These are phyloP conservation scores for Sturnira hondurensis DNA, from an alignment of 2,113 vertebrate genomes.

Conservation along the genomic window DNA sequence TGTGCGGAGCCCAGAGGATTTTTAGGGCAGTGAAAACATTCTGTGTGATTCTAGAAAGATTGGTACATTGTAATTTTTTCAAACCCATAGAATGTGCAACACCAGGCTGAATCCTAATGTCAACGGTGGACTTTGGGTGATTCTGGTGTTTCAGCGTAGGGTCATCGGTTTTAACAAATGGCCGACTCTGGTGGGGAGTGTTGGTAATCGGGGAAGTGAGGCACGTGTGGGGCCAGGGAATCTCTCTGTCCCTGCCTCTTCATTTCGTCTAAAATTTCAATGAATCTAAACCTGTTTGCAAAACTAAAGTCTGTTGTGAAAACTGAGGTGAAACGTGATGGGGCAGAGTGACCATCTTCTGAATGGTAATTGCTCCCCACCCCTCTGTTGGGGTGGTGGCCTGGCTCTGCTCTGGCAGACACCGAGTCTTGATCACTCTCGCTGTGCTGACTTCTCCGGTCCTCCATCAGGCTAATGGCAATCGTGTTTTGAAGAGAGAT, in stretches of 20 bases:
- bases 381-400: background rate
- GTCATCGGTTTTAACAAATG: background rate
- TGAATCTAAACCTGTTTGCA: background rate
- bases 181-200: background rate
- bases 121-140: background rate
- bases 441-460: background rate
- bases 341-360: background rate
- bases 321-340: background rate
- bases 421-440: background rate
- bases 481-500: conserved; percentile 23
- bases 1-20: background rate
- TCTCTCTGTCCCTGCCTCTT: background rate
- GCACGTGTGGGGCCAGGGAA: background rate
- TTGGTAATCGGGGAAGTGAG: background rate
- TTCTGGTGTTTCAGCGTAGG: background rate
- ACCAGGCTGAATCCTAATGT: background rate
- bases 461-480: conserved; percentile 32
- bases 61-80: too few relatives aligned
- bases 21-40: background rate
- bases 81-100: background rate
- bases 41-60: background rate
- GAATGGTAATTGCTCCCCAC: background rate
- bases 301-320: background rate
- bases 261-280: background rate
- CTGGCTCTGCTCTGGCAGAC: background rate